Evolutionary conservation across 92 coral and sea anemone genomes (phyloP), one percentile per base, ranked within the genome.

Genomic region (Zoanthus gigantus): DNA sequence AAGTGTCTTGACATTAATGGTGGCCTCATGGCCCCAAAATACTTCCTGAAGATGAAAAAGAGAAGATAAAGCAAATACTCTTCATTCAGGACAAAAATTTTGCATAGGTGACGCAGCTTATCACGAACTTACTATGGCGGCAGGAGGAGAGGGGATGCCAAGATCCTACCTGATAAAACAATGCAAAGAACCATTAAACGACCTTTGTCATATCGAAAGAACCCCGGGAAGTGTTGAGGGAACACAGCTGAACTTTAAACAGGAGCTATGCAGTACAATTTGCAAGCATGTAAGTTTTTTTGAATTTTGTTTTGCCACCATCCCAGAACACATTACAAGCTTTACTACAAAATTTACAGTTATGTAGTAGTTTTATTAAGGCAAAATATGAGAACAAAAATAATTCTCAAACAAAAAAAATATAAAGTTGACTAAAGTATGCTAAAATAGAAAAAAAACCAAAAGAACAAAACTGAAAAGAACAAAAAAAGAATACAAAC

Each of bases 51-150:
- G 92, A 90, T 9, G 90, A 90, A 72, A 12, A 78, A 65, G 52
- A 37, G 29, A 77, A 84, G 67, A n/a, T 89, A 0, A 73, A 89
- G 28, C 57, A 89, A 84, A 76, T 89, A 16, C 9, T 85, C 11
- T 78, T 77, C 48, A 89, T 90, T 48, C 86, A 69, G 50, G 90
- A 90, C 66, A 85, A 77, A 80, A 23, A 23, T 72, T 84, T 74
- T 85, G 81, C 32, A 86, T 85, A 42, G 92, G 92, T 10, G 90
- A 85, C 28, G 86, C 92, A 15, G 87, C 90, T 9, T 90, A 90
- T 46, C 89, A 90, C 66, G 90, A 90, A 46, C 76, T 90, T 57
- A 90, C 92, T 9, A 84, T 90, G 92, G 71, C 86, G n/a, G 13
- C 84, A 46, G 83, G 6, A 18, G 90, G 92, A 45, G 86, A 71